Percentiles rank a stretch among this genome's conserved stretches.
Conservation (phyloP, 2,113 vertebrate genomes). For the Dasypus novemcinctus region DNA sequence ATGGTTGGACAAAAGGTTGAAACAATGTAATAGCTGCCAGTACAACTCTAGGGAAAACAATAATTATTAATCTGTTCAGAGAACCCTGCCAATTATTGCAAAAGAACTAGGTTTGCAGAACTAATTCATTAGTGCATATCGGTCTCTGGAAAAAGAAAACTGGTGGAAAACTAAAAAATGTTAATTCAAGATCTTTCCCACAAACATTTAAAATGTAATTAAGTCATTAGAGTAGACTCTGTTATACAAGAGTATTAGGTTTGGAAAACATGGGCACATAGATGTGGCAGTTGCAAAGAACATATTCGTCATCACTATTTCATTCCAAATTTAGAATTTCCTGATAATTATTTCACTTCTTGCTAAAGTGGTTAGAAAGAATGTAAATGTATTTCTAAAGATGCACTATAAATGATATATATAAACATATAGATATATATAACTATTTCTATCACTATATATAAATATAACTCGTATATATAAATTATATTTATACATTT, state of each 20-base stretch:
- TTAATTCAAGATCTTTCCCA: neutral
- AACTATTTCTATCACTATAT: neutral
- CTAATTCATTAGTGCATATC: neutral
- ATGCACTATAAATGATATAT: neutral
- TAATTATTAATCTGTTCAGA: neutral
- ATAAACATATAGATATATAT: neutral
- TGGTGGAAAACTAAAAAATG: neutral
- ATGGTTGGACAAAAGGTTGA: fast-evolving
- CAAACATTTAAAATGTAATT: neutral
- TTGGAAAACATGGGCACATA: neutral
- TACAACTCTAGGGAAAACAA: neutral
- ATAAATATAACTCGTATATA: neutral
- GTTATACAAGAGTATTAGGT: neutral
- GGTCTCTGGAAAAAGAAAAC: neutral
- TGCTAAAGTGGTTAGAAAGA: neutral
- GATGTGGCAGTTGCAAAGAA: neutral
- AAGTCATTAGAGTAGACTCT: neutral
- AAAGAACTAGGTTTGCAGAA: neutral
- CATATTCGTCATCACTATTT: neutral
- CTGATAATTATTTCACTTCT: neutral
- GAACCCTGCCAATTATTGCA: neutral
- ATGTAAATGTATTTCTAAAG: neutral
- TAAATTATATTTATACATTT: neutral
- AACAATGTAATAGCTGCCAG: neutral
- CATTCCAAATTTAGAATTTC: slow-evolving; percentile 35